These are phyloP conservation scores for Tenthredo mesomela DNA, from an alignment of 2,888 invertebrate genomes.

Conservation along the genomic window DNA sequence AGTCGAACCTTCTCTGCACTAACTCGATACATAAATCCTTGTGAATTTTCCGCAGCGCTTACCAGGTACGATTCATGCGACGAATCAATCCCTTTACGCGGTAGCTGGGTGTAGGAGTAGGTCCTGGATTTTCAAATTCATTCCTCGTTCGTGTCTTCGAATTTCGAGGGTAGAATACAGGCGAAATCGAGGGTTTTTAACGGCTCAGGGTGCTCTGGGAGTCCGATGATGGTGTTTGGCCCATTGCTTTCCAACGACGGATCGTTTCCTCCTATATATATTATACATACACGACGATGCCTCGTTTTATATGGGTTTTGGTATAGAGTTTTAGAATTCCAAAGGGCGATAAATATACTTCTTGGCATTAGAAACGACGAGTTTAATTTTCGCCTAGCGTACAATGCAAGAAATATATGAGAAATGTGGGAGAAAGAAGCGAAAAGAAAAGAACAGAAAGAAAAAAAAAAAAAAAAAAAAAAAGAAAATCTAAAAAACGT, in stretches of 20 bases:
- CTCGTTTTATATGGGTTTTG: background rate
- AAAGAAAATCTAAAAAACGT: background rate
- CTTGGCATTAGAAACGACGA: background rate
- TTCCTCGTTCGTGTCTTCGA: slow-evolving; percentile 14
- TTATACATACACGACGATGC: background rate
- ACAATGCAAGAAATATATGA: background rate
- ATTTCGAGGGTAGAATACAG: slow-evolving; percentile 16
- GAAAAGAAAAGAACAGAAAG: background rate
- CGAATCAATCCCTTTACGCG: background rate
- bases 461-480: background rate
- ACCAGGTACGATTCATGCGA: background rate
- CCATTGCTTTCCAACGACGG: slow-evolving; percentile 8
- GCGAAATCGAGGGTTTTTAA: slow-evolving; percentile 17
- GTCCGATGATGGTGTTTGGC: background rate
- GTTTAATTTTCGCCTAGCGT: background rate
- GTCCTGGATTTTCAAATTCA: slow-evolving; percentile 22
- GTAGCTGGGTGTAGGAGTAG: background rate
- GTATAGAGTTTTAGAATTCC: background rate
- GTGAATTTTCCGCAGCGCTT: background rate
- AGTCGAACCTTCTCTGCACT: background rate
- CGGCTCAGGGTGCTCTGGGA: slow-evolving; percentile 14
- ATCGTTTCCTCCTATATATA: background rate
- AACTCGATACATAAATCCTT: background rate
- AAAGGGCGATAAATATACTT: background rate
- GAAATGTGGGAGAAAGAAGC: background rate